Base-by-base conservation (phyloP, 2,888 invertebrate genomes). In the Tricholauxania praeusta region DNA sequence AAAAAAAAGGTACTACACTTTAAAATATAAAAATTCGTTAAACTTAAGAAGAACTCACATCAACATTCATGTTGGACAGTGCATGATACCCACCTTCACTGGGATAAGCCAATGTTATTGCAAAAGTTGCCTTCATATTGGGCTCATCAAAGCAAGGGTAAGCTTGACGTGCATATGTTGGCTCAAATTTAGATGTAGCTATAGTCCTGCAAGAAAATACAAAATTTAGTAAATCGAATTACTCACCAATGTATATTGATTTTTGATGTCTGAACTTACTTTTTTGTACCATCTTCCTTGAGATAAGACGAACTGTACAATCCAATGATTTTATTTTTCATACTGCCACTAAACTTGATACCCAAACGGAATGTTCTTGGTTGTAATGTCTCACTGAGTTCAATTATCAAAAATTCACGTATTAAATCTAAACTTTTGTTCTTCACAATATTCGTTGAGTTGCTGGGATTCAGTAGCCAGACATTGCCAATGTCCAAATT, bases 101-200 rank as follows among this genome's bases (percentile, higher is more conserved):
- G 0, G 95, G 95, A 82, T 93, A 93, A 22, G 94, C 91, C 22
- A 97, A 85, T 47, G 92, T 92, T 1, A 97, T 91, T 47, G 92
- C 91, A 87, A 92, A 98, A 62, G 92, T 92, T 0, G 98, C 96
- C 88, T 98, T 98, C 85, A 96, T 92, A 52, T 92, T 92, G 0
- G 96, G 98, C 83, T 98, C 97, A 87, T 98, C 98, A 83, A 98
- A 96, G 84, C 98, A 98, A 0, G 98, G 98, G 83, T 96, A 98
- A 0, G 97, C 95, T 88, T 94, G 93, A 39, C 98, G 91, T 0
- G 98, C 97, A 86, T 95, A 95, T 0, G 97, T 97, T 0, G 98
- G 97, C 85, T 98, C 96, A 83, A 98, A 97, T 88, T 98, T 97
- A 17, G 96, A 94, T 0, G 97, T 95, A 7, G 96, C 96, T 85